phyloP scores from a whole-genome alignment of 2,113 vertebrate species.

The Cervus canadensis region DNA sequence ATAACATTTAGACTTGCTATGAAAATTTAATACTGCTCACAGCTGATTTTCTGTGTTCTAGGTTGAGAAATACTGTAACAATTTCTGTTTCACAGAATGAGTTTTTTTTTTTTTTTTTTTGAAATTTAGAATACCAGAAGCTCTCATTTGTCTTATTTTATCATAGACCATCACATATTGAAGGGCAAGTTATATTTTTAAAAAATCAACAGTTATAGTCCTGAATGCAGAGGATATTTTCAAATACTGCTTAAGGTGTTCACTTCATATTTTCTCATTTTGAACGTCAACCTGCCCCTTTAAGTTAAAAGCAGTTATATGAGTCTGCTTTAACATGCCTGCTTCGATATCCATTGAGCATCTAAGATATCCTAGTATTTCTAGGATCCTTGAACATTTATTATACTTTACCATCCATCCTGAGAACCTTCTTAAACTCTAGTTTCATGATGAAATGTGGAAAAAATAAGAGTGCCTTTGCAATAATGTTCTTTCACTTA shows the following conservation, averaged over 20 bases:
- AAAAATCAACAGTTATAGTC: background rate
- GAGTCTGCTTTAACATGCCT: background rate
- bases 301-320: background rate
- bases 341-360: background rate
- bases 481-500: background rate
- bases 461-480: background rate
- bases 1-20: background rate
- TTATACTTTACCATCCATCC: background rate
- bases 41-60: background rate
- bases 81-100: background rate
- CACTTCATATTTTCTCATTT: background rate
- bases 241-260: background rate
- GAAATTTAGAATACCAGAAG: background rate
- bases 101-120: background rate
- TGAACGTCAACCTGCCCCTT: background rate
- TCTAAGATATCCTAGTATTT: background rate
- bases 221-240: background rate
- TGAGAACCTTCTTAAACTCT: background rate
- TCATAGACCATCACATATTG: background rate
- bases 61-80: background rate
- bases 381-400: background rate
- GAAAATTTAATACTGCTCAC: background rate
- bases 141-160: background rate
- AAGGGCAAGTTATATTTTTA: background rate
- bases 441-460: background rate